Conservation (phyloP, 2,113 vertebrate genomes). For the Lasiurus cinereus region DNA sequence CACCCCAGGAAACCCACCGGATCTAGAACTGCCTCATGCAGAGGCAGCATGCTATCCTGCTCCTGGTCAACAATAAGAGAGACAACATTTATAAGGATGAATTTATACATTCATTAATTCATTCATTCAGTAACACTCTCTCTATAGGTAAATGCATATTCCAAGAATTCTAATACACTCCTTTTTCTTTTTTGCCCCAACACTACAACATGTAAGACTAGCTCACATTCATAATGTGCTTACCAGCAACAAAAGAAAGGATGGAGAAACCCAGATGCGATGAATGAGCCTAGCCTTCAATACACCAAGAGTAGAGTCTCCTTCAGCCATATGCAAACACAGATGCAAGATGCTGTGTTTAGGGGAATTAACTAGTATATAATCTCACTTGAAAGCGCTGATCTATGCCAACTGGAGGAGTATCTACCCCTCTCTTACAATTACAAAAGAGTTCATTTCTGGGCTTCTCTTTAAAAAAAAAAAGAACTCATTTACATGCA, state of each 20-base stretch:
- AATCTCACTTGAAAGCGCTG: neutral
- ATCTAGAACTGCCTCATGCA: neutral
- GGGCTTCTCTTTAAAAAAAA: neutral
- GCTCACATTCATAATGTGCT: neutral
- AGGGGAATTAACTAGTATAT: too few species aligned
- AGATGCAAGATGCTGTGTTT: neutral
- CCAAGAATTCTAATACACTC: neutral
- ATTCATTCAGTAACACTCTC: neutral
- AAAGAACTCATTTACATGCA: neutral
- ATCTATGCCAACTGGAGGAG: accelerated
- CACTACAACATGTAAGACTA: accelerated
- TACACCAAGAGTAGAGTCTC: neutral
- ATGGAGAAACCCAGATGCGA: neutral
- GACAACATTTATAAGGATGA: neutral
- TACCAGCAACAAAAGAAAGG: neutral
- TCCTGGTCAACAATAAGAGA: neutral
- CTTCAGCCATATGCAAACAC: too few species aligned
- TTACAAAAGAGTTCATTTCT: neutral
- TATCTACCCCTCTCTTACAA: neutral
- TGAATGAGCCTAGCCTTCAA: neutral
- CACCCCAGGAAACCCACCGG: accelerated
- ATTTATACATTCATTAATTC: neutral
- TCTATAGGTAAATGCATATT: neutral
- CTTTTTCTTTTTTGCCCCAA: neutral
- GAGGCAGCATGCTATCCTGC: neutral